These are phyloP conservation scores for Numenius phaeopus DNA, from an alignment of 2,797 vertebrate species.

Conservation along the genomic window DNA sequence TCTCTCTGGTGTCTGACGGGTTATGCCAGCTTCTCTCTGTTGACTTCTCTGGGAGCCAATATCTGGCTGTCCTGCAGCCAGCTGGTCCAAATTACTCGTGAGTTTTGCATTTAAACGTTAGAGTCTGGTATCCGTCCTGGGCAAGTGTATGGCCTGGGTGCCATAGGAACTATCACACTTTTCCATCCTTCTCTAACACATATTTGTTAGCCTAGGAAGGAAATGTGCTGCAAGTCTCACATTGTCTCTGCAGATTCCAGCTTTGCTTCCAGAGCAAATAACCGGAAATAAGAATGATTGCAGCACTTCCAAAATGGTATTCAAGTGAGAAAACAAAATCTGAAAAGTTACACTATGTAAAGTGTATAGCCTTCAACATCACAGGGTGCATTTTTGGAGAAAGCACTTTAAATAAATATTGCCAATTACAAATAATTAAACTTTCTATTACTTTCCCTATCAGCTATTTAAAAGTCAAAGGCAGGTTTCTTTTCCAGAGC, in stretches of 20 bases:
- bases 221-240: neutral
- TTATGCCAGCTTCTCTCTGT: neutral
- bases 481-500: neutral
- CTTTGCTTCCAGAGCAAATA: neutral
- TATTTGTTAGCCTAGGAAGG: neutral
- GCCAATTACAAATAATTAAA: slow-evolving; percentile 38
- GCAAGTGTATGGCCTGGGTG: neutral
- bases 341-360: neutral
- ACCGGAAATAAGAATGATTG: neutral
- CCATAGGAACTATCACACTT: neutral
- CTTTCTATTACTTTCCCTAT: slow-evolving; percentile 3
- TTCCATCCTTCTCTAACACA: neutral
- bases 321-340: slow-evolving; percentile 21
- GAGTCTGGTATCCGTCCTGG: neutral
- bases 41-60: neutral
- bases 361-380: neutral
- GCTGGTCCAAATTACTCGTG: neutral
- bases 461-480: slow-evolving; percentile 21
- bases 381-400: neutral
- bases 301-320: neutral
- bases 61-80: neutral
- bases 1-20: neutral
- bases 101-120: neutral
- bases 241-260: neutral
- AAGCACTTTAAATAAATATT: slow-evolving; percentile 3